Base-by-base conservation (phyloP, 1,140 invertebrate species). In the Rhagoletis pomonella region DNA sequence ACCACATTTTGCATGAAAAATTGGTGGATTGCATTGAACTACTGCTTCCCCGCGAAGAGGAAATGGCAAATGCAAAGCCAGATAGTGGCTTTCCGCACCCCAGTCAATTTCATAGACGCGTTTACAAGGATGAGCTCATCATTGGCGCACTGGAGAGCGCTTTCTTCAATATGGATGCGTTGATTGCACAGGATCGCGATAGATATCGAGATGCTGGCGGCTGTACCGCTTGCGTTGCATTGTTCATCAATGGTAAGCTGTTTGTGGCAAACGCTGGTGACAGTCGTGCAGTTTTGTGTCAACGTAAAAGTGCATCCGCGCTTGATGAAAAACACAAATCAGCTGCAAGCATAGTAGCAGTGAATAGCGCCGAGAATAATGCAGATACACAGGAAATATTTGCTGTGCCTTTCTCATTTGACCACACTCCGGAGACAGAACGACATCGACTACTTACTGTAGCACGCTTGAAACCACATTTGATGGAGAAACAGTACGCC, bases 211-310 rank as follows among this genome's bases (percentile, higher is more conserved):
- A 94, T 89, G 93, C 94, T 60, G 97, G 91, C 2, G 97, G 97
- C n/a, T 98, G 97, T 92, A 97, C 97, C 6, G 96, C 96, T 39
- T 94, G 97, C 73, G 96, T 97, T 0, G 94, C 96, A 47, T 93
- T 98, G 87, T 97, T 98, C 90, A 95, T 98, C 81, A 94, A 97
- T 90, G 97, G 96, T 14, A 97, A 96, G 93, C 93, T 98, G 77
- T 98, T 96, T 94, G 95, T 97, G 69, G 96, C 97, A 19, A 98
- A 98, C 94, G 97, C 97, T 88, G 97, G 97, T 9, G 97, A 98
- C 93, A 97, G 96, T n/a, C 95, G 97, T 90, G 97, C 95, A 64
- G 94, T 96, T 50, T 91, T 96, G 14, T 95, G 95, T 89, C 93
- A 94, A 88, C 94, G 89, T 1, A 85, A 84, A 73, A 9, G 39